These are phyloP conservation scores for Proisotoma minuta DNA, from an alignment of 2,888 invertebrate species.

Conservation along the genomic window DNA sequence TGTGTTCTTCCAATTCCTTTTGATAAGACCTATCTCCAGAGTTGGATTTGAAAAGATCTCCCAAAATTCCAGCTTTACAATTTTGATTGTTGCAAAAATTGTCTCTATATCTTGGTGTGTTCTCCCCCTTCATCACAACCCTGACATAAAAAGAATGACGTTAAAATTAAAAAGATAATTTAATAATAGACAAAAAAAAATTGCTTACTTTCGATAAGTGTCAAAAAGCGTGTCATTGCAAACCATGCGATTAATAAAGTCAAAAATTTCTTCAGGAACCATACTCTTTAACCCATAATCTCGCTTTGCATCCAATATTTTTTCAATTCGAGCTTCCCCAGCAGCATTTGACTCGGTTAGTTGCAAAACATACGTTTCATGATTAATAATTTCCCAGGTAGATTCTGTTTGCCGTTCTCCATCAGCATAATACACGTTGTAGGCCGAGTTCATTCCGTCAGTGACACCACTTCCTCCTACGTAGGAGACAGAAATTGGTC, in stretches of 20 bases:
- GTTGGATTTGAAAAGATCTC: conserved; percentile 1
- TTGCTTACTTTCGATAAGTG: conserved; percentile 51
- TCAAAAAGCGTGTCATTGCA: conserved; percentile 55
- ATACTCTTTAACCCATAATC: conserved; percentile 62
- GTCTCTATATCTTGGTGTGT: not conserved
- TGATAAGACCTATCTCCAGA: conserved; percentile 1
- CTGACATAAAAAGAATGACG: not conserved
- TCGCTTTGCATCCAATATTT: conserved; percentile 67
- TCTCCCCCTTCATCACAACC: not conserved
- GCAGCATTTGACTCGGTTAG: conserved; percentile 61
- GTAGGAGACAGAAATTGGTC: conserved; percentile 58
- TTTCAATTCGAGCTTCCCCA: conserved; percentile 63
- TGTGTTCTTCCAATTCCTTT: not conserved
- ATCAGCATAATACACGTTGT: conserved; percentile 67
- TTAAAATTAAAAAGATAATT: not conserved
- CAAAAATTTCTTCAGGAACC: conserved; percentile 60
- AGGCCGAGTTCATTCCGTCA: conserved; percentile 79
- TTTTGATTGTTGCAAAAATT: not conserved
- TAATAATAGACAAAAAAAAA: not conserved
- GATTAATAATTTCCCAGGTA: conserved; percentile 53
- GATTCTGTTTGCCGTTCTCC: conserved; percentile 50
- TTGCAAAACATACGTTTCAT: conserved; percentile 69
- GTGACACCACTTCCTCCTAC: conserved; percentile 59
- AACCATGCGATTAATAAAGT: conserved; percentile 60
- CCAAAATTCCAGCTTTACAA: conserved; percentile 14